Base-by-base conservation (phyloP, 92 coral and sea anemone species). In the Meandrina meandrites region DNA sequence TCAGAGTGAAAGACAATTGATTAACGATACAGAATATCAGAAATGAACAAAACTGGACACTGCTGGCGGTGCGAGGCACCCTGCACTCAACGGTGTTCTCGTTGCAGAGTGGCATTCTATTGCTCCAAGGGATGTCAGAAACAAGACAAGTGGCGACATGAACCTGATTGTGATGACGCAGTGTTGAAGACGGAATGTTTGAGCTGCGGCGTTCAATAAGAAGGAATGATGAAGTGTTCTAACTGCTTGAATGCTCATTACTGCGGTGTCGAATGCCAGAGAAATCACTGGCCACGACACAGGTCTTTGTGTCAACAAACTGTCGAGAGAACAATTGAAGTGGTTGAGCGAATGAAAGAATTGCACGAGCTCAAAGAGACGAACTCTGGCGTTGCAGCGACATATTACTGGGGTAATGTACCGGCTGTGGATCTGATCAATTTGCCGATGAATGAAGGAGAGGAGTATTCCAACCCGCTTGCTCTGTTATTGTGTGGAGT, bases 401-500 rank as follows among this genome's bases (percentile, higher is more conserved):
- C 80, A 51, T 95, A 93, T 74, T 95, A 93, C 87, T 95, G 94
- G 96, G 98, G 98, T 15, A 93, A 95, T 79, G 58, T 32, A 3
- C 98, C 98, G 42, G 96, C 96, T 13, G 87, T 91, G 50, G 98
- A 95, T 64, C 69, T 94, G 75, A 60, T 95, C 53, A 95, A 95
- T 79, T 87, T 93, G 81, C 79, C 87, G 54, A 88, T 91, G 90
- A 94, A 93, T 60, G 98, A 94, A 80, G 98, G 98, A 10, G 58
- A 36, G 28, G 93, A 81, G 18, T 91, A 86, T 82, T 71, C 79
- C 24, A 82, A 84, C 30, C 84, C 87, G 8, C 76, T 95, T 72
- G 84, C 82, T 27, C 83, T 95, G 58, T 79, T 95, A 84, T 81
- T 89, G 17, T 92, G 93, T 86, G 98, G 98, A 16, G 98, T 91